Conservation (phyloP, 2,797 vertebrate species). For the Rhinoraja longicauda region DNA sequence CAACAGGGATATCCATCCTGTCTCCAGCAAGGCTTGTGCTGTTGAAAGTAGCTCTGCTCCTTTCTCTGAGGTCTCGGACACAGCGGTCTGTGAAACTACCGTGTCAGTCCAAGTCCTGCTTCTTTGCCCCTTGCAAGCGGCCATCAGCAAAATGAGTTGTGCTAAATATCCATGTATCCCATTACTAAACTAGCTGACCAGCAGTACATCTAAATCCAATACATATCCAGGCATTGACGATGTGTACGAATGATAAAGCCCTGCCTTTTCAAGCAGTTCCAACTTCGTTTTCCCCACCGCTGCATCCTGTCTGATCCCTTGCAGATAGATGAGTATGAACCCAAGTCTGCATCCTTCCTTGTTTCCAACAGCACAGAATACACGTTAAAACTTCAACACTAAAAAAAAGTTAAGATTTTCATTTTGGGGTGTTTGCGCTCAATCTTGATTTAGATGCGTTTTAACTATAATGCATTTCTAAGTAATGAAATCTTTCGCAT, state of each 20-base stretch:
- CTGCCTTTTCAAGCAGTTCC: not conserved
- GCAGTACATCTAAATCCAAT: not conserved
- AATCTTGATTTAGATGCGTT: not conserved
- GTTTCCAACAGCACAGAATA: not conserved
- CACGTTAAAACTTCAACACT: not conserved
- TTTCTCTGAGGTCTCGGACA: not conserved
- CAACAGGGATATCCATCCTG: not conserved
- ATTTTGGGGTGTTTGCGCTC: too few species aligned
- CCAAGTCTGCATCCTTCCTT: not conserved
- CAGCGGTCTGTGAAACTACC: not conserved
- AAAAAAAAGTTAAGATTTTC: not conserved
- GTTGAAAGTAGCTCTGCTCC: too few species aligned
- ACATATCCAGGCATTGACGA: not conserved
- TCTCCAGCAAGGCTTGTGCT: not conserved
- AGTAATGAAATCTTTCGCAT: not conserved
- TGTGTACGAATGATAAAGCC: not conserved
- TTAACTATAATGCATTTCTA: not conserved
- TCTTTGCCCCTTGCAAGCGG: not conserved
- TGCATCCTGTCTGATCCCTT: not conserved
- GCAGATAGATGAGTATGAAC: not conserved
- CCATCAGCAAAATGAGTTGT: not conserved
- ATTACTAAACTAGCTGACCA: not conserved
- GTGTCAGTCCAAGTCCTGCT: not conserved
- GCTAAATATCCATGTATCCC: not conserved
- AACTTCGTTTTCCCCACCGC: not conserved